Evolutionary conservation across 2,797 vertebrate genomes (phyloP), one percentile per base, ranked within the genome.

Genomic region (Poeciliopsis turneri): DNA sequence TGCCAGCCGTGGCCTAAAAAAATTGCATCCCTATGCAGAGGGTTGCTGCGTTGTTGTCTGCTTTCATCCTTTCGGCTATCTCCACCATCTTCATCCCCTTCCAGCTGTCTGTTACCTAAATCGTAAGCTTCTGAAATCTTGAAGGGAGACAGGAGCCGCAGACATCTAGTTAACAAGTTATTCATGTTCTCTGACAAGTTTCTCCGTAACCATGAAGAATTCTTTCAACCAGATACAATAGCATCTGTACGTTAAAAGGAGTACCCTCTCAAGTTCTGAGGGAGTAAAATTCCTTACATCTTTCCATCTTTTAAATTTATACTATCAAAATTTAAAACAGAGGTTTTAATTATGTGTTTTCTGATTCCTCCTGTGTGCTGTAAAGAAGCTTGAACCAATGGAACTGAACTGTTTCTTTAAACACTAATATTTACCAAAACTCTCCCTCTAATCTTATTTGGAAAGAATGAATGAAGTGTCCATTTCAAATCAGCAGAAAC

Each of bases 1-100:
- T 90, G 89, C 89, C 89, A 92, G 86, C 78, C 82, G 87, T 85
- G 87, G 89, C 84, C 87, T 85, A 82, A 86, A 87, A 91, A 92
- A 91, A 92, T 80, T 28, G 46, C 84, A 88, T 90, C 80, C 83
- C 78, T 73, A 55, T 84, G 87, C 79, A 82, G 74, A 72, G 83
- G 85, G 86, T 81, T 83, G 76, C 85, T 79, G 83, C 85, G 41
- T 66, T 82, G 81, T 77, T 83, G 83, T 84, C 87, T 87, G 78
- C 79, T 86, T 82, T 81, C 77, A 47, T 88, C 84, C 74, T 80
- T 77, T 89, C 59, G 79, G 85, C 78, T 70, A 89, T 86, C 87
- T 84, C 74, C 79, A 82, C 76, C 74, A 89, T 92, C 84, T 87
- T 86, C 78, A 86, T 86, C 72, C 79, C 78, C 76, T 84, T 90